Conservation (phyloP, 1,140 invertebrate species). For the Armadillidium nasatum region DNA sequence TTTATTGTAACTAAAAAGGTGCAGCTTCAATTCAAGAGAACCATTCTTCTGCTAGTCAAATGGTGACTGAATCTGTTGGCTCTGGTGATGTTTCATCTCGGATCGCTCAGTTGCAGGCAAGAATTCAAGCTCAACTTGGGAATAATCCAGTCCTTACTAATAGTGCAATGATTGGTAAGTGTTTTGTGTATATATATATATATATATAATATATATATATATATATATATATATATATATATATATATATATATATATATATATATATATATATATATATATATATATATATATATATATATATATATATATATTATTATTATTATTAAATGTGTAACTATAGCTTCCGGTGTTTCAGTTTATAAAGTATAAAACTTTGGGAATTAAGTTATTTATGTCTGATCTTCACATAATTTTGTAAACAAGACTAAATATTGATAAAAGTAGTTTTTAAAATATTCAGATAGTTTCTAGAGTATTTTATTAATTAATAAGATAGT, state of each 20-base stretch:
- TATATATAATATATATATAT: not conserved
- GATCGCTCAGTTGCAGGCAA: constrained; percentile 21
- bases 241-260: constrained; percentile 22
- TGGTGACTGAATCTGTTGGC: no score
- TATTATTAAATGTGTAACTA: no score
- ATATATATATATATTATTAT: not conserved
- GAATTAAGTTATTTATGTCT: no score
- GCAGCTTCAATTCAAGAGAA: not conserved
- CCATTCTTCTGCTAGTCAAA: not conserved
- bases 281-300: constrained; percentile 12
- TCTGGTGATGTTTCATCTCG: not conserved
- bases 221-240: constrained; percentile 11
- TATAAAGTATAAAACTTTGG: no score
- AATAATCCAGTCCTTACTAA: no score
- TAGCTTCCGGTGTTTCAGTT: no score
- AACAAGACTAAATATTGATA: no score
- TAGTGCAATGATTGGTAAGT: no score
- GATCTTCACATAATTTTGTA: no score
- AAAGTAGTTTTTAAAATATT: no score
- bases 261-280: constrained; percentile 11
- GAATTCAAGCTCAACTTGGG: constrained; percentile 18
- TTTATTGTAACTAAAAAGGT: not conserved
- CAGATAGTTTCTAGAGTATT: no score
- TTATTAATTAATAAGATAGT: no score
- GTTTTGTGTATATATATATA: not conserved